phyloP scores from a whole-genome alignment of 1,140 invertebrate species.

The Drosophila leontia region DNA sequence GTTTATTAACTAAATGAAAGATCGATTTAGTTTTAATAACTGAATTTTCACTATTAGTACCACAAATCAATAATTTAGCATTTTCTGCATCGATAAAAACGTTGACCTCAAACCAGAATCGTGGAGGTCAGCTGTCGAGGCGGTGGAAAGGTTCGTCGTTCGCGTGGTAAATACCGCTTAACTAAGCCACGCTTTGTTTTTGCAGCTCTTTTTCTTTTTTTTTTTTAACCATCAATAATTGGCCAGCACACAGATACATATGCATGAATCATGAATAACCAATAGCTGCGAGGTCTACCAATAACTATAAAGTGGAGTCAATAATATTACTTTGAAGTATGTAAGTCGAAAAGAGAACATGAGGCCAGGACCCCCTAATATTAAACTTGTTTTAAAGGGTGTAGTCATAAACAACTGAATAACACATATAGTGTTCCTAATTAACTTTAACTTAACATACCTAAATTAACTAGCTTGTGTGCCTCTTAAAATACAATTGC shows the following conservation, averaged over 20 bases:
- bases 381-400: neutral
- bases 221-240: slow-evolving; percentile 23
- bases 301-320: neutral
- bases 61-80: slow-evolving; percentile 10
- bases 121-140: slow-evolving; percentile 58
- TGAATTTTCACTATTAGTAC: neutral
- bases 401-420: too few species aligned
- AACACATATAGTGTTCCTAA: too few species aligned
- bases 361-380: neutral
- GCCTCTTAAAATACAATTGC: too few species aligned
- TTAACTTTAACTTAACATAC: too few species aligned
- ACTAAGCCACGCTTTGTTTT: slow-evolving; percentile 11
- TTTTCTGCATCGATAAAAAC: slow-evolving; percentile 73
- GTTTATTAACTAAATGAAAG: neutral
- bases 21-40: neutral
- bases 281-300: slow-evolving; percentile 6
- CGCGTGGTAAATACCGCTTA: slow-evolving; percentile 35
- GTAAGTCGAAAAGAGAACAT: neutral
- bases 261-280: slow-evolving; percentile 45
- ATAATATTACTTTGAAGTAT: neutral
- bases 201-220: slow-evolving; percentile 25
- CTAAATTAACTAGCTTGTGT: too few species aligned
- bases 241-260: slow-evolving; percentile 24
- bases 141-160: slow-evolving; percentile 44
- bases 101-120: slow-evolving; percentile 71